phyloP scores from a whole-genome alignment of 2,888 invertebrate species.

The Dryomyza anilis region DNA sequence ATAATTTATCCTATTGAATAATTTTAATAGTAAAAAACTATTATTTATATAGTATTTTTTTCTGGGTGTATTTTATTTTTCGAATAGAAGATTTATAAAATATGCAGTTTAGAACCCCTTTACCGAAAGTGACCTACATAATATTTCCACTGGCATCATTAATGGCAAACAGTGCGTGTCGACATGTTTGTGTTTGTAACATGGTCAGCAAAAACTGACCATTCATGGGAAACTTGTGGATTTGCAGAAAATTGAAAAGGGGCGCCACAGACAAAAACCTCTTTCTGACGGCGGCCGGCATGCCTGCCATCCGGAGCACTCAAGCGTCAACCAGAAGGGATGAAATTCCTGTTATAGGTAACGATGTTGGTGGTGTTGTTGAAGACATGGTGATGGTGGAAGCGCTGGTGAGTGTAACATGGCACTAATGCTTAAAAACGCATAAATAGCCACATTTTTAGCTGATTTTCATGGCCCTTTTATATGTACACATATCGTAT shows the following conservation, averaged over 20 bases:
- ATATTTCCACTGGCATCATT: too few relatives aligned
- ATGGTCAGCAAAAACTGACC: slow-evolving; percentile 21
- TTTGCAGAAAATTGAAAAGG: slow-evolving; percentile 27
- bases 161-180: too few relatives aligned
- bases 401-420: not conserved
- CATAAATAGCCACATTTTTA: slow-evolving; percentile 3
- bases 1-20: too few relatives aligned
- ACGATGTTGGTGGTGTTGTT: not conserved
- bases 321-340: not conserved
- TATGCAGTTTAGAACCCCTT: too few relatives aligned
- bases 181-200: not conserved
- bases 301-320: too few relatives aligned
- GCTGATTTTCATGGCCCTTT: slow-evolving; percentile 6
- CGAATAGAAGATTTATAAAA: too few relatives aligned
- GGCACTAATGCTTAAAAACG: slow-evolving; percentile 1
- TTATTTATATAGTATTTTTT: too few relatives aligned
- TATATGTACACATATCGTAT: too few relatives aligned
- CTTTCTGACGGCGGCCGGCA: too few relatives aligned
- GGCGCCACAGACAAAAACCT: not conserved
- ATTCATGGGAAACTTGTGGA: slow-evolving; percentile 24
- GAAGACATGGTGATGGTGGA: not conserved
- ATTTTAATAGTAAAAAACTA: too few relatives aligned
- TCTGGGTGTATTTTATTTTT: too few relatives aligned
- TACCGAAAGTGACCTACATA: too few relatives aligned
- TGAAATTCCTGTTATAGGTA: not conserved